A percentile compares a stretch with the other conserved stretches of the same genome.
phyloP scores from a whole-genome alignment of 2,113 vertebrate species.

The Oncorhynchus nerka region DNA sequence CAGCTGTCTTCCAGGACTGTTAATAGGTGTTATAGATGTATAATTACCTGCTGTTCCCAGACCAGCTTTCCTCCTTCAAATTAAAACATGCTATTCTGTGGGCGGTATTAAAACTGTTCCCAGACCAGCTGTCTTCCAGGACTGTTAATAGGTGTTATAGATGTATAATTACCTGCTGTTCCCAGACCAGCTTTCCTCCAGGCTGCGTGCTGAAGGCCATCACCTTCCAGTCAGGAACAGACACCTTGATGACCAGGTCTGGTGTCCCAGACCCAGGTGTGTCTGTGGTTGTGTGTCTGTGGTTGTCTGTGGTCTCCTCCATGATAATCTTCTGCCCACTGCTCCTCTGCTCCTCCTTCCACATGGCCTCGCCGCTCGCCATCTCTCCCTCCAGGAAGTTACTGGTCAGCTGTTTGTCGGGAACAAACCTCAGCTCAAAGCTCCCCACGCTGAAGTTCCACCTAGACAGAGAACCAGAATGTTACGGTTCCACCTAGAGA shows the following conservation, averaged over 20 bases:
- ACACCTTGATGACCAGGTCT: slow-evolving; percentile 93
- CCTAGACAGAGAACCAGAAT: slow-evolving; percentile 61
- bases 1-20: too few species aligned
- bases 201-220: slow-evolving; percentile 88
- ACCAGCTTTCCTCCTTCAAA: slow-evolving; percentile 87
- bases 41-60: slow-evolving; percentile 92
- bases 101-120: too few species aligned
- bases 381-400: slow-evolving; percentile 87
- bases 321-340: slow-evolving; percentile 80
- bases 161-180: slow-evolving; percentile 82
- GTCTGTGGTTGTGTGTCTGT: slow-evolving; percentile 42
- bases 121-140: too few species aligned
- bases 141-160: too few species aligned
- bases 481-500: too few species aligned
- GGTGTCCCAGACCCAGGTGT: slow-evolving; percentile 69
- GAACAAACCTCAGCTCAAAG: slow-evolving; percentile 90
- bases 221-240: slow-evolving; percentile 95
- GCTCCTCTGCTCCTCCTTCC: slow-evolving; percentile 75
- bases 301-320: slow-evolving; percentile 69
- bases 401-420: slow-evolving; percentile 79
- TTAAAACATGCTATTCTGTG: too few species aligned
- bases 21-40: too few species aligned
- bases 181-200: slow-evolving; percentile 90
- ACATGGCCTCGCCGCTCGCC: slow-evolving; percentile 60
- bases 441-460: slow-evolving; percentile 99